These are phyloP conservation scores for Strigamia crassipes DNA, from an alignment of 2,888 invertebrate genomes.

Conservation along the genomic window DNA sequence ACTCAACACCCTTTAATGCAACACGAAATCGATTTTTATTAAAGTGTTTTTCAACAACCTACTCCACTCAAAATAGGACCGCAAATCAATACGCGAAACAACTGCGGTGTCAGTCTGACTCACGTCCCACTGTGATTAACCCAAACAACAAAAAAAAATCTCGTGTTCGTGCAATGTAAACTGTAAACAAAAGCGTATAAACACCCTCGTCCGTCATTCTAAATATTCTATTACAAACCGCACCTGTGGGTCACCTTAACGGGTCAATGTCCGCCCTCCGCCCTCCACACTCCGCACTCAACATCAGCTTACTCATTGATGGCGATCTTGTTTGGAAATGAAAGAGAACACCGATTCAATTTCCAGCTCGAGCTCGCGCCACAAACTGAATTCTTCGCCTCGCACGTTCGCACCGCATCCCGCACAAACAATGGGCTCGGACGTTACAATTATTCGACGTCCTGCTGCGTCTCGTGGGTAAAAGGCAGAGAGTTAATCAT, in stretches of 20 bases:
- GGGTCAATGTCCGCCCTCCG: neutral
- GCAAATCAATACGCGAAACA: neutral
- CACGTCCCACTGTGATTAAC: neutral
- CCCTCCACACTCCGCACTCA: neutral
- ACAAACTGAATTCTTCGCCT: neutral
- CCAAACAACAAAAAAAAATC: neutral
- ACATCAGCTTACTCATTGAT: neutral
- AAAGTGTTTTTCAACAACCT: constrained; percentile 8
- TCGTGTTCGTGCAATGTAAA: neutral
- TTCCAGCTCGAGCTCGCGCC: neutral
- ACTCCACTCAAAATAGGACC: neutral
- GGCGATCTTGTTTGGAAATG: neutral
- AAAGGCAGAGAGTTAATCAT: constrained; percentile 12
- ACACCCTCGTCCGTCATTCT: neutral
- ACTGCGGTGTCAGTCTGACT: neutral
- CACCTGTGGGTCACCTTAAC: neutral
- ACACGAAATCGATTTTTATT: constrained; percentile 11
- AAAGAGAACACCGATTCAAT: neutral
- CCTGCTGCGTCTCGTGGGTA: neutral
- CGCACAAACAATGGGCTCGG: neutral
- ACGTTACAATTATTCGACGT: neutral
- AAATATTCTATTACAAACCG: constrained; percentile 5
- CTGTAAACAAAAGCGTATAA: neutral
- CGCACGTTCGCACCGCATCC: neutral
- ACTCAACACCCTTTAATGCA: neutral